These are phyloP conservation scores for Caiman crocodilus DNA, from an alignment of 2,797 vertebrate species.

Conservation along the genomic window DNA sequence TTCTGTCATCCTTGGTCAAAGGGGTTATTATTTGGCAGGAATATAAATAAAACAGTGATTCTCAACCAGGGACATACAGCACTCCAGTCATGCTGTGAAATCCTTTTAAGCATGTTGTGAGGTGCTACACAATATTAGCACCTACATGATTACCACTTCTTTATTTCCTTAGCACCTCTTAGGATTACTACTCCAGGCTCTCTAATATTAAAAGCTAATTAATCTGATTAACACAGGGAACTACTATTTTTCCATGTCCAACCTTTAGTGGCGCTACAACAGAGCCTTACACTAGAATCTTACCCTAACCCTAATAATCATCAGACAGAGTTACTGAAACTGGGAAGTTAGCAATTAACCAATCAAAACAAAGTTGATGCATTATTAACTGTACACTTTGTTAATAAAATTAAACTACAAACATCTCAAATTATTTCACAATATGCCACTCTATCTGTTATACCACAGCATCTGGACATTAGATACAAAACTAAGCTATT, in stretches of 20 bases:
- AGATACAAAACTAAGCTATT: background rate
- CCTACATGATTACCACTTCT: background rate
- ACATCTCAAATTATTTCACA: too few species aligned
- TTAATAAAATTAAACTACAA: too few species aligned
- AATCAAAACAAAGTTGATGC: background rate
- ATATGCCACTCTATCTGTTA: conserved; percentile 12
- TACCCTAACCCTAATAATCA: background rate
- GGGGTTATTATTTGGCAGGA: background rate
- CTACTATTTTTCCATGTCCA: background rate
- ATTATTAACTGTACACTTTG: background rate
- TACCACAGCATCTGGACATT: background rate
- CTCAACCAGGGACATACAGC: too few species aligned
- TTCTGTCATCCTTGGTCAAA: background rate
- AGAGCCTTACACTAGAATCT: background rate
- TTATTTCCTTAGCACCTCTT: too few species aligned
- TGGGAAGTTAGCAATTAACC: background rate
- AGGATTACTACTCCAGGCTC: background rate
- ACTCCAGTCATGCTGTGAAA: too few species aligned
- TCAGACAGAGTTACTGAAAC: background rate
- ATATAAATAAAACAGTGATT: background rate
- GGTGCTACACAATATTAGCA: background rate
- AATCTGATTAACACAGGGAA: conserved; percentile 35
- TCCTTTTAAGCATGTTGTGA: too few species aligned
- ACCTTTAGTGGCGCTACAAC: background rate
- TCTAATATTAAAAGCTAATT: conserved; percentile 35